A percentile compares a stretch with the other conserved stretches of the same genome.
These are phyloP conservation scores for Hestina assimilis DNA, from an alignment of 1,140 invertebrate genomes.

Conservation along the genomic window DNA sequence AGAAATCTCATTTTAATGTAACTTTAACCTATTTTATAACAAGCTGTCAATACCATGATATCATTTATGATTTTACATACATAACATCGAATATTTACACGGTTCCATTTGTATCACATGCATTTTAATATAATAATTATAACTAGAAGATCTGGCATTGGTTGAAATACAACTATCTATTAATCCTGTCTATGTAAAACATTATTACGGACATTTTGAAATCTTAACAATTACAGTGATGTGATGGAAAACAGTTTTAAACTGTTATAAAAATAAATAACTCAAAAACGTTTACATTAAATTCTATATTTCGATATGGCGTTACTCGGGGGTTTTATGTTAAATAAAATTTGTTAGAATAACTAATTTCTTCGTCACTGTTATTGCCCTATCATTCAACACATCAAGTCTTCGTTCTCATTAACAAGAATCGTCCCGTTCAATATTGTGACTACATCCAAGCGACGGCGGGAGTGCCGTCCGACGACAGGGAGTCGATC, in stretches of 20 bases:
- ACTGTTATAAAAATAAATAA: not conserved
- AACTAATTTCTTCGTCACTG: constrained; percentile 6
- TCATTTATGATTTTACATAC: not conserved
- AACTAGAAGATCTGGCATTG: constrained; percentile 15
- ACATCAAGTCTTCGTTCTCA: constrained; percentile 3
- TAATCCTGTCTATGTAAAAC: constrained; percentile 10
- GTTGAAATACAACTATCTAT: constrained; percentile 20
- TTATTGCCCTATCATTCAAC: constrained; percentile 20
- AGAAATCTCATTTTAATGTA: constrained; percentile 18
- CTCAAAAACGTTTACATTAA: constrained; percentile 9
- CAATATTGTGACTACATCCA: constrained; percentile 53
- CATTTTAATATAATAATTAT: constrained; percentile 1
- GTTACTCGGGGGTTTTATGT: constrained; percentile 14
- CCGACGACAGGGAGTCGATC: constrained; percentile 62
- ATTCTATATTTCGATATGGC: constrained; percentile 29
- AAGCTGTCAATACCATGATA: not conserved
- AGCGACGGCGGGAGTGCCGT: constrained; percentile 60
- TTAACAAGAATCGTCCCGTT: constrained; percentile 6
- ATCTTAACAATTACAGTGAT: constrained; percentile 21
- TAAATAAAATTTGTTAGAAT: constrained; percentile 7
- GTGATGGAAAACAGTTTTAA: constrained; percentile 6
- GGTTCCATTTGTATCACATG: constrained; percentile 3
- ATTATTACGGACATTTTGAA: constrained; percentile 26
- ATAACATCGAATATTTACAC: constrained; percentile 1
- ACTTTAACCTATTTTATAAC: constrained; percentile 2